Conservation (phyloP, 2,888 invertebrate genomes). For the Amiota minor region DNA sequence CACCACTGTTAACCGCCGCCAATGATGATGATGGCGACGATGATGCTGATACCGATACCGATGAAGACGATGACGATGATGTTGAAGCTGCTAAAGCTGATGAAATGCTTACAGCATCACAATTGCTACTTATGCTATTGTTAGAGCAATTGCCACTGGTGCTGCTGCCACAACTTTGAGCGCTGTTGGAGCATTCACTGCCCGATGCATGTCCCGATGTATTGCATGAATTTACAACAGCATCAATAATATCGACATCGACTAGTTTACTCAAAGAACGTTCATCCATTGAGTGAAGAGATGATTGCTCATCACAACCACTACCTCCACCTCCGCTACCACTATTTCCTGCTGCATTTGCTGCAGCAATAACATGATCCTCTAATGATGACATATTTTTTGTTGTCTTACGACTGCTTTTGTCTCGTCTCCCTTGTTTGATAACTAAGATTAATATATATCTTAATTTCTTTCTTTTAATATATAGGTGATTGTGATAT, state of each 20-base stretch:
- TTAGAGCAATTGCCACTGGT: too few relatives aligned
- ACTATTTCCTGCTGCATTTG: constrained; percentile 37
- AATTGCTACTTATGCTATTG: constrained; percentile 46
- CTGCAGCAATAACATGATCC: constrained; percentile 34
- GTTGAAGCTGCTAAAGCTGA: constrained; percentile 54
- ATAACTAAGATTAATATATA: neutral
- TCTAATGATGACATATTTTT: constrained; percentile 11
- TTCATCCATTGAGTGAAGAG: constrained; percentile 24
- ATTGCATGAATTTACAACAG: constrained; percentile 39
- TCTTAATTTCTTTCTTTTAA: neutral
- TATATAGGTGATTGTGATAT: too few relatives aligned
- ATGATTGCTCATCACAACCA: neutral
- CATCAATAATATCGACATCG: constrained; percentile 23
- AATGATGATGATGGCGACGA: constrained; percentile 43
- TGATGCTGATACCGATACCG: constrained; percentile 35
- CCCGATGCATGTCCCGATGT: constrained; percentile 44
- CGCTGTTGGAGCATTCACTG: constrained; percentile 40
- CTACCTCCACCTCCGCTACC: neutral
- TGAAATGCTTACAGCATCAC: constrained; percentile 54
- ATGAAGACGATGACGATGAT: constrained; percentile 52
- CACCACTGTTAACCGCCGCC: constrained; percentile 24
- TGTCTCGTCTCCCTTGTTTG: neutral
- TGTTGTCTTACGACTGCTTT: neutral
- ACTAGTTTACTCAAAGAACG: constrained; percentile 40
- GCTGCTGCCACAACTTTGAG: constrained; percentile 32